Evolutionary conservation across 2,888 invertebrate genomes (phyloP), one percentile per base, ranked within the genome.

Genomic region (Pseudoips prasinana): DNA sequence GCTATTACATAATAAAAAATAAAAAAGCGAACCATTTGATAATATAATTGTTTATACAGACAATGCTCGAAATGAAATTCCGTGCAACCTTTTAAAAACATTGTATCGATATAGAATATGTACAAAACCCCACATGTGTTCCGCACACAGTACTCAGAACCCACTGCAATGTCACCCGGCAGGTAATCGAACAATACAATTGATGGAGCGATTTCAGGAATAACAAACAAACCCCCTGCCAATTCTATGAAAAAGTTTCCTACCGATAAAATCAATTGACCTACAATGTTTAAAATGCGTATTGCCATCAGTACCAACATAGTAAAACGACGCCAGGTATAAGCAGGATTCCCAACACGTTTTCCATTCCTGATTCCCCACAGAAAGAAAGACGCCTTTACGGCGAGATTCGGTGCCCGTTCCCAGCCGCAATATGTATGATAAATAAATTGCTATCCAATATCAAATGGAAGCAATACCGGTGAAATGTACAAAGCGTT

Each of bases 361-460:
- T 70, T 74, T 68, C 73, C 64, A 73, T 80, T 77, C 81, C 73
- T 85, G 87, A 84, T 84, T 84, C 74, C 72, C 66, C 69, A 64
- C 64, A 52, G 69, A 70, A 77, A 77, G 78, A 78, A 81, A 80
- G 75, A 76, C 70, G 77, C 73, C 60, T 70, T 68, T 66, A 60
- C 58, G 62, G 68, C 72, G 70, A 73, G 73, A 79, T 77, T 74
- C 71, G 77, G 64, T 77, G 73, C 69, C 72, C 75, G 61, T 64
- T 71, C 70, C 64, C 59, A 63, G 64, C 73, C 80, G 76, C 86
- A 85, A 87, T 87, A 88, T 85, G 81, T 88, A 88, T 88, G 87
- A 87, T 88, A 88, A 88, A 88, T 87, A 88, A 88, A 88, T 88
- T 85, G 87, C 81, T 84, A 87, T 87, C 86, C 87, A 86, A 88